Percentiles rank a stretch among this genome's conserved stretches.
phyloP scores from a whole-genome alignment of 2,113 vertebrate genomes.

The Anhinga anhinga region DNA sequence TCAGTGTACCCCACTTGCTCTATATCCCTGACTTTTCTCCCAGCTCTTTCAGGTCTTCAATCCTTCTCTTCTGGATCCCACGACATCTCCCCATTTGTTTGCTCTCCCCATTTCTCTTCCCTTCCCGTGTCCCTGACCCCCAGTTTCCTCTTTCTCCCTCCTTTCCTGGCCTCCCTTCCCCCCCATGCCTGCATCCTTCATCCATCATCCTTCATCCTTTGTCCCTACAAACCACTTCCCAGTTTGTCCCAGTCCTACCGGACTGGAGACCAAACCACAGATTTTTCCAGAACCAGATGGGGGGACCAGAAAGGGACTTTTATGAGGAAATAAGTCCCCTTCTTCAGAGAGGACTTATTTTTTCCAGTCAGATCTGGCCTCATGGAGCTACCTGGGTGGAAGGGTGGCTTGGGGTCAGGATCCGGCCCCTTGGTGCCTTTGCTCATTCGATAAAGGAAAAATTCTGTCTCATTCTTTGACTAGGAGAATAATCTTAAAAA shows the following conservation, averaged over 20 bases:
- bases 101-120: background rate
- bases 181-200: background rate
- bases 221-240: background rate
- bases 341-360: background rate
- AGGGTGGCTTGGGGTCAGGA: background rate
- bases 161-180: background rate
- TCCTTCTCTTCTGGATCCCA: background rate
- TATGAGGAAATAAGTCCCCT: background rate
- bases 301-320: background rate
- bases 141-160: background rate
- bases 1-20: background rate
- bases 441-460: background rate
- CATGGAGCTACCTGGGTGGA: background rate
- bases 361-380: background rate
- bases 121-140: rapidly evolving
- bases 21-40: background rate
- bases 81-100: background rate
- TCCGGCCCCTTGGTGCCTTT: background rate
- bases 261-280: background rate
- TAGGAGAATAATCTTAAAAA: background rate
- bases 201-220: background rate
- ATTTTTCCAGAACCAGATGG: background rate
- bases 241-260: rapidly evolving
- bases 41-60: background rate
- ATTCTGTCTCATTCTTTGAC: background rate